These are phyloP conservation scores for Ochropleura leucogaster DNA, from an alignment of 2,888 invertebrate genomes.

Conservation along the genomic window DNA sequence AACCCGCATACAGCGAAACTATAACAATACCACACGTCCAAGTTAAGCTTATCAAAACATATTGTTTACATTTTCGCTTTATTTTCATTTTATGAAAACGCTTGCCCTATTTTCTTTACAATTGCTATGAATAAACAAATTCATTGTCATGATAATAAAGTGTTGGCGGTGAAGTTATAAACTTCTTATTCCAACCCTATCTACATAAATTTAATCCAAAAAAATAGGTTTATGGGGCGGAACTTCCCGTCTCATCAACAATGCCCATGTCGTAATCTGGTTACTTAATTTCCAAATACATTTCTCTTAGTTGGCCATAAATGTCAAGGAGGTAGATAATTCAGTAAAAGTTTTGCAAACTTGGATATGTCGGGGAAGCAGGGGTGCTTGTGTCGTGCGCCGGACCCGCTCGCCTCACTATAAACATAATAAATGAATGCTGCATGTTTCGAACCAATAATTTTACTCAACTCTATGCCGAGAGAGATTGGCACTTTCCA, in stretches of 20 bases:
- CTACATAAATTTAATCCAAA: slow-evolving; percentile 81
- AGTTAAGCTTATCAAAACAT: slow-evolving; percentile 34
- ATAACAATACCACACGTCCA: slow-evolving; percentile 19
- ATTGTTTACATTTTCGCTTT: slow-evolving; percentile 40
- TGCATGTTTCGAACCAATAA: slow-evolving; percentile 82
- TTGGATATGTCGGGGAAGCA: slow-evolving; percentile 68
- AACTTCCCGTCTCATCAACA: slow-evolving; percentile 83
- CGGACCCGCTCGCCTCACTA: slow-evolving; percentile 58
- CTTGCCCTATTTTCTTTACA: slow-evolving; percentile 44
- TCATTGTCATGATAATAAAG: slow-evolving; percentile 61
- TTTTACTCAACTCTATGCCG: slow-evolving; percentile 78
- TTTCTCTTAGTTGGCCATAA: slow-evolving; percentile 84
- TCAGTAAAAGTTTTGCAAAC: slow-evolving; percentile 78
- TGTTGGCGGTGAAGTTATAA: slow-evolving; percentile 64
- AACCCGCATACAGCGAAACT: slow-evolving; percentile 27
- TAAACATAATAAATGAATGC: slow-evolving; percentile 83
- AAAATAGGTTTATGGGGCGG: slow-evolving; percentile 83
- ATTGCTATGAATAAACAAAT: slow-evolving; percentile 57
- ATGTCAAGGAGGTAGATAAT: slow-evolving; percentile 82
- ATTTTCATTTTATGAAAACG: slow-evolving; percentile 31
- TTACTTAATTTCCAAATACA: slow-evolving; percentile 86
- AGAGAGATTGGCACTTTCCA: slow-evolving; percentile 87
- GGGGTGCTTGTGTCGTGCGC: slow-evolving; percentile 55
- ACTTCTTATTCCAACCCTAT: slow-evolving; percentile 79
- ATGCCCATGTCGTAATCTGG: slow-evolving; percentile 82